phyloP scores from a whole-genome alignment of 2,797 vertebrate species.

The Rhabdomys pumilio region DNA sequence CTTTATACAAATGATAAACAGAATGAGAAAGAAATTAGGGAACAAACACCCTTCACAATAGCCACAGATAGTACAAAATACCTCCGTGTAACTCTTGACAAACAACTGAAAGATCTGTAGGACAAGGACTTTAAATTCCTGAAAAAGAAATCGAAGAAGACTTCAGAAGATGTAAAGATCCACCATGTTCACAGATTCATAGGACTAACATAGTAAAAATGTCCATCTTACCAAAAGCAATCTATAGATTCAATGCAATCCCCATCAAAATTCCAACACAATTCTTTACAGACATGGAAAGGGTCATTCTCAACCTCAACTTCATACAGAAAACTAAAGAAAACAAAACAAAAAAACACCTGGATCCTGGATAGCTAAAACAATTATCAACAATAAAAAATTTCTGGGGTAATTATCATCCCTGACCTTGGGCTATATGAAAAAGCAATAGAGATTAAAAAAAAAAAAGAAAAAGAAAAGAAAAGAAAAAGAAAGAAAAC shows the following conservation, averaged over 20 bases:
- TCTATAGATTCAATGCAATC: neutral
- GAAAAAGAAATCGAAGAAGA: neutral
- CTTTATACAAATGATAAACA: neutral
- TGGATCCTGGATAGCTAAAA: neutral
- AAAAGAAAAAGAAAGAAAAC: too few species aligned
- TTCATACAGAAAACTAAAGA: neutral
- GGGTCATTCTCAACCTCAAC: neutral
- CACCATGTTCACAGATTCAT: neutral
- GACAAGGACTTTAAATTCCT: neutral
- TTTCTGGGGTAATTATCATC: neutral
- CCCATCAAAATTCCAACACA: neutral
- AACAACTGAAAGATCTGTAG: neutral
- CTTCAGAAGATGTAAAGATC: neutral
- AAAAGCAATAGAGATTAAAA: neutral
- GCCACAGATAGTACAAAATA: neutral
- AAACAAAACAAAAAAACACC: neutral
- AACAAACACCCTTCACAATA: neutral
- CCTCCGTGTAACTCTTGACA: neutral
- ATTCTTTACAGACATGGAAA: neutral
- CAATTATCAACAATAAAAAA: neutral
- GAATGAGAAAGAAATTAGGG: neutral
- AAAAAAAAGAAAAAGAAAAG: neutral
- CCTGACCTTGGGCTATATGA: neutral
- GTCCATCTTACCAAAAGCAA: neutral
- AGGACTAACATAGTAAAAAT: neutral